Conservation (phyloP, 2,888 invertebrate species). For the Venustoraphidia nigricollis region DNA sequence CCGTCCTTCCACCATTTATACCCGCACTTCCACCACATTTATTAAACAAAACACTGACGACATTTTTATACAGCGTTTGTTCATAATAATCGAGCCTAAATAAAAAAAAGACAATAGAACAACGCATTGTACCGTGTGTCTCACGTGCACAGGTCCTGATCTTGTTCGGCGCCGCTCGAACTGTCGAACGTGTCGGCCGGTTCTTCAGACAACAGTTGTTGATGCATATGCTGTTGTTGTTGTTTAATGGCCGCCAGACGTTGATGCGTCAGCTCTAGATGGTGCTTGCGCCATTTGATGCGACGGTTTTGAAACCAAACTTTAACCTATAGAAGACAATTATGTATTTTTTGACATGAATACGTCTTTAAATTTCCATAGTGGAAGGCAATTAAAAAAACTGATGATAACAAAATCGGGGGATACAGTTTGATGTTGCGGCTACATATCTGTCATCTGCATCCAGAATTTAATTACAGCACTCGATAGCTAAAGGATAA, state of each 20-base stretch:
- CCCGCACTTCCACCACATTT: too few relatives aligned
- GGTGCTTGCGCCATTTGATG: constrained; percentile 93
- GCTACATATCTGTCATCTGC: too few relatives aligned
- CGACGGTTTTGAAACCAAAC: constrained; percentile 89
- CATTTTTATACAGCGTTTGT: too few relatives aligned
- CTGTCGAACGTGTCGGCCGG: constrained; percentile 32
- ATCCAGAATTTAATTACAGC: too few relatives aligned
- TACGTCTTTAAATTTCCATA: too few relatives aligned
- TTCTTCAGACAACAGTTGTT: constrained; percentile 26
- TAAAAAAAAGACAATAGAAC: neutral
- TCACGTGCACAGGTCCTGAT: constrained; percentile 21
- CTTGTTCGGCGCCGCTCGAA: constrained; percentile 23
- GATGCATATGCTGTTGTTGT: constrained; percentile 27
- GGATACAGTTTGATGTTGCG: too few relatives aligned
- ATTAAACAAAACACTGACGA: neutral
- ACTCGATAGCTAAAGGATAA: too few relatives aligned
- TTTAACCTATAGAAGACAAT: constrained; percentile 49
- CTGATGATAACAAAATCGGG: too few relatives aligned
- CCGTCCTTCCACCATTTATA: too few relatives aligned
- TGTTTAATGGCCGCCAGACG: constrained; percentile 48
- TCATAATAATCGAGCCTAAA: neutral
- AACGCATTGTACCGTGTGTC: constrained; percentile 2
- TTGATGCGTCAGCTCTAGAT: constrained; percentile 82
- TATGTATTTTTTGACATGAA: too few relatives aligned
- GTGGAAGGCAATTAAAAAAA: too few relatives aligned